These are phyloP conservation scores for Callipepla californica DNA, from an alignment of 2,113 vertebrate species.

Conservation along the genomic window DNA sequence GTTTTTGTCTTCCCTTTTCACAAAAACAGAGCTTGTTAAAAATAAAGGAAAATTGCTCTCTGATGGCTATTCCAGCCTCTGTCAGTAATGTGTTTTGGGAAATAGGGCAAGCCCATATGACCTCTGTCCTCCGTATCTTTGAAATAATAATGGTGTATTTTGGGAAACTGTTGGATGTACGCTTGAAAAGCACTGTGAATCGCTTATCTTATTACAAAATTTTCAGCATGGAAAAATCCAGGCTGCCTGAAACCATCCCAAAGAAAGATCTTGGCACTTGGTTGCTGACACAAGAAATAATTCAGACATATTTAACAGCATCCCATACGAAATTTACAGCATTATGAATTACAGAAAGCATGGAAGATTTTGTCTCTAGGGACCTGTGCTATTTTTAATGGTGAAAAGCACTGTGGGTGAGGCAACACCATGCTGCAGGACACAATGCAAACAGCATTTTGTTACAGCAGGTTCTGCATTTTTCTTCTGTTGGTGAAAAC, in stretches of 20 bases:
- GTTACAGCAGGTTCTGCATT: neutral
- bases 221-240: neutral
- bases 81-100: neutral
- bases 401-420: neutral
- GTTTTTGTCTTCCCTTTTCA: neutral
- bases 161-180: neutral
- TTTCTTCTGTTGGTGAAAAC: neutral
- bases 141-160: neutral
- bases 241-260: neutral
- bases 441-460: neutral
- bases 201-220: neutral
- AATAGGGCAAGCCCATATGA: neutral
- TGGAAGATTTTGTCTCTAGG: neutral
- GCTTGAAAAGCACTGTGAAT: neutral
- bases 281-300: neutral
- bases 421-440: neutral
- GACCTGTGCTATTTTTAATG: neutral
- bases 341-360: neutral
- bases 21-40: neutral
- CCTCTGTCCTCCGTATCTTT: neutral
- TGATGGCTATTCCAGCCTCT: neutral
- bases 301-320: neutral
- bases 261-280: neutral
- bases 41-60: neutral
- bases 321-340: neutral